Conservation (phyloP, 2,797 vertebrate species). For the Poliocrania exsul region DNA sequence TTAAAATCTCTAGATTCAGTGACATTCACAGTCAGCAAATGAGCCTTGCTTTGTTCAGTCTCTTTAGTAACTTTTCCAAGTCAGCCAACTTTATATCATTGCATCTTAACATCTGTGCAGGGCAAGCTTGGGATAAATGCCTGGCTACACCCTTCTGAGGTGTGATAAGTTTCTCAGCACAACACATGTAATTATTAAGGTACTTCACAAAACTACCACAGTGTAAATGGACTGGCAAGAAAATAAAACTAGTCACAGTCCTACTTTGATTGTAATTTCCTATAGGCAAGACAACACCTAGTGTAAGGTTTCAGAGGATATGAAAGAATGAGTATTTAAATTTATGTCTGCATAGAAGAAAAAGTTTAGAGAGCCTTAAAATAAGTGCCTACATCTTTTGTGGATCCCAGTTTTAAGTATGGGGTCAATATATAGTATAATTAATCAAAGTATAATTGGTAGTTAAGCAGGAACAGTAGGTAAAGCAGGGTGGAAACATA, state of each 20-base stretch:
- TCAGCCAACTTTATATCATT: not conserved
- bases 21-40: not conserved
- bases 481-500: not conserved
- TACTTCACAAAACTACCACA: not conserved
- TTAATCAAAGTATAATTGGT: not conserved
- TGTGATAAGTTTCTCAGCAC: not conserved
- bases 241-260: not conserved
- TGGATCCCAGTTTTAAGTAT: not conserved
- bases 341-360: not conserved
- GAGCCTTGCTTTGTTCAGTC: not conserved
- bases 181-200: not conserved
- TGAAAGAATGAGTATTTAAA: not conserved
- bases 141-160: not conserved
- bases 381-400: not conserved
- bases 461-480: not conserved
- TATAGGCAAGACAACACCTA: not conserved
- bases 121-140: not conserved
- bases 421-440: not conserved
- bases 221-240: not conserved
- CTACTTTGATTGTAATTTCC: not conserved
- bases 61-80: not conserved
- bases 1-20: not conserved
- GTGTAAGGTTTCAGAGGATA: not conserved
- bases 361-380: not conserved
- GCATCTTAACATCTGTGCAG: not conserved